These are phyloP conservation scores for Hapalemur alaotrensis DNA, from an alignment of 2,797 vertebrate genomes.

Conservation along the genomic window DNA sequence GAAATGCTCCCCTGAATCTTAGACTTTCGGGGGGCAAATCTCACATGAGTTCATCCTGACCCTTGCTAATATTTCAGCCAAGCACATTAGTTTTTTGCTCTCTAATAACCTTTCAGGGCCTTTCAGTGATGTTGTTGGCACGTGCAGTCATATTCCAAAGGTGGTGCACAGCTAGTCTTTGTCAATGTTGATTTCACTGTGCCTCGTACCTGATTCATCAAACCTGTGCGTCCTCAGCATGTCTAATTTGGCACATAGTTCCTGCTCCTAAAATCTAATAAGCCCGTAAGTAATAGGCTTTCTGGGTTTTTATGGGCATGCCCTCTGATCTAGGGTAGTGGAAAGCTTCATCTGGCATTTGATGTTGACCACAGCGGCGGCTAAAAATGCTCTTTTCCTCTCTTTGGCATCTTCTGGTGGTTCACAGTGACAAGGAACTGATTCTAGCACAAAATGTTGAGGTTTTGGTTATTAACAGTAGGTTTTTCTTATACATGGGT, in stretches of 20 bases:
- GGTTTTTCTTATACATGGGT: not conserved
- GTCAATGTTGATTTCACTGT: not conserved
- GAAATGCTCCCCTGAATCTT: conserved; percentile 50
- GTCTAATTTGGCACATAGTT: not conserved
- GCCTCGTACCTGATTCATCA: not conserved
- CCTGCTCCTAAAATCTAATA: not conserved
- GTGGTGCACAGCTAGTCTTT: not conserved
- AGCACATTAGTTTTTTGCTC: not conserved
- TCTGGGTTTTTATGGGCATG: not conserved
- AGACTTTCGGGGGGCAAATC: not conserved
- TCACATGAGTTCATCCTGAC: not conserved
- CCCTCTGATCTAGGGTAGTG: not conserved
- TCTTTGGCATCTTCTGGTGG: not conserved
- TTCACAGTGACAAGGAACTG: not conserved
- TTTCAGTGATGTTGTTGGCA: not conserved
- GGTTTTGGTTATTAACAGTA: not conserved
- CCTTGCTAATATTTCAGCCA: not conserved
- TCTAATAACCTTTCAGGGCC: not conserved
- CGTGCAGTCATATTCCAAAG: accelerated
- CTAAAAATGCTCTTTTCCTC: not conserved
- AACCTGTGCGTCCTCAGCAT: not conserved
- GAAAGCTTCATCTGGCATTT: not conserved
- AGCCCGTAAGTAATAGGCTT: not conserved
- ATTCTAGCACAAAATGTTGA: not conserved
- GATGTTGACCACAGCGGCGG: not conserved